These are phyloP conservation scores for Sarcophaga peregrina DNA, from an alignment of 1,140 invertebrate species.

Conservation along the genomic window DNA sequence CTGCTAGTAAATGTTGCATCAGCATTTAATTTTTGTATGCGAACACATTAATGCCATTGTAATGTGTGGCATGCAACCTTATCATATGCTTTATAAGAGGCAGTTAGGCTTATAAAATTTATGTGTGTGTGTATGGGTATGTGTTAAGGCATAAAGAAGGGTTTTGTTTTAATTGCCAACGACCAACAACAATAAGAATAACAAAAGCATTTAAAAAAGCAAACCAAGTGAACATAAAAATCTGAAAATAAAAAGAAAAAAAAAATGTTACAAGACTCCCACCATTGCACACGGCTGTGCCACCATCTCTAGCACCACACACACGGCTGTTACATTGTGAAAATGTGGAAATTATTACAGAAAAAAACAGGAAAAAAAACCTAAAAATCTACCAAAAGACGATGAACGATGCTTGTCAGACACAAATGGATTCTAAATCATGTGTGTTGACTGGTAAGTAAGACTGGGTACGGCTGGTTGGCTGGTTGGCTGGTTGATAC, in stretches of 20 bases:
- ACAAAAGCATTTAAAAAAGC: not conserved
- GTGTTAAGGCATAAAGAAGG: not conserved
- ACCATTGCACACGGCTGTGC: not conserved
- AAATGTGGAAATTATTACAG: slow-evolving; percentile 15
- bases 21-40: not conserved
- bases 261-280: not conserved
- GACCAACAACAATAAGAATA: not conserved
- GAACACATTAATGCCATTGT: not conserved
- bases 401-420: not conserved
- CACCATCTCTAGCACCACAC: no score
- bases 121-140: not conserved
- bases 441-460: not conserved
- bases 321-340: not conserved
- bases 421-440: slow-evolving; percentile 15
- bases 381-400: not conserved
- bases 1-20: slow-evolving; percentile 3
- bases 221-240: not conserved
- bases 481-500: not conserved
- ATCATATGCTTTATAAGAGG: no score
- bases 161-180: slow-evolving; percentile 10
- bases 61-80: not conserved
- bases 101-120: no score
- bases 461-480: not conserved
- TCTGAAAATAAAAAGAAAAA: no score
- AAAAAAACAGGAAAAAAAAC: no score